phyloP scores from a whole-genome alignment of 2,113 vertebrate genomes.

The Tachycineta bicolor region DNA sequence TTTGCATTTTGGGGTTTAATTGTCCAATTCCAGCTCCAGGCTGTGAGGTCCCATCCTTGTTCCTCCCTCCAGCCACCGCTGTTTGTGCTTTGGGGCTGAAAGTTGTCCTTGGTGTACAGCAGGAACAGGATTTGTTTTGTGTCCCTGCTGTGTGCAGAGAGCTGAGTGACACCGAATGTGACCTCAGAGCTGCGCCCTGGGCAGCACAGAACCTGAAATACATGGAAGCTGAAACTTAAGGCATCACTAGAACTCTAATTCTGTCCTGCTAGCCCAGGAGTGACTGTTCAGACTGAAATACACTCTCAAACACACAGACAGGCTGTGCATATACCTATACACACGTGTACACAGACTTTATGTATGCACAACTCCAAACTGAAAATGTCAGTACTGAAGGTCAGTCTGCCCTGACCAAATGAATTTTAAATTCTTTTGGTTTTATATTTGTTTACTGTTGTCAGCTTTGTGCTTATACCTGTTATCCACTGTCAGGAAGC shows the following conservation, averaged over 20 bases:
- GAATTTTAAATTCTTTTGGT: background rate
- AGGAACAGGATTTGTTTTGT: too few species aligned
- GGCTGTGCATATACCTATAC: accelerated
- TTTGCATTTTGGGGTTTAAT: too few species aligned
- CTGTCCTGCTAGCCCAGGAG: background rate
- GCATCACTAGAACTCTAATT: background rate
- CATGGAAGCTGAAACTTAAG: too few species aligned
- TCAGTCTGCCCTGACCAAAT: background rate
- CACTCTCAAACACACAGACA: accelerated
- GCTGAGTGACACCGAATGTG: too few species aligned
- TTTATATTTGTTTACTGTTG: background rate
- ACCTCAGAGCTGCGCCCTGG: too few species aligned
- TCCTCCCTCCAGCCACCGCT: too few species aligned
- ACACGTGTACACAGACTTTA: accelerated
- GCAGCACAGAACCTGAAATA: too few species aligned
- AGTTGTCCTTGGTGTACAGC: too few species aligned
- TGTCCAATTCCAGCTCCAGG: too few species aligned
- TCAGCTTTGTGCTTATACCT: background rate
- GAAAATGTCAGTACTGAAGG: background rate
- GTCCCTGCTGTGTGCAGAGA: too few species aligned
- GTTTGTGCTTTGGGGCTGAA: too few species aligned
- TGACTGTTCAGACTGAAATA: background rate
- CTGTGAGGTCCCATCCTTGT: too few species aligned
- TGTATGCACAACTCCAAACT: background rate
- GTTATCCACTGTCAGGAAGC: background rate